Evolutionary conservation across 2,113 vertebrate genomes (phyloP).

Genomic region (Vombatus ursinus): DNA sequence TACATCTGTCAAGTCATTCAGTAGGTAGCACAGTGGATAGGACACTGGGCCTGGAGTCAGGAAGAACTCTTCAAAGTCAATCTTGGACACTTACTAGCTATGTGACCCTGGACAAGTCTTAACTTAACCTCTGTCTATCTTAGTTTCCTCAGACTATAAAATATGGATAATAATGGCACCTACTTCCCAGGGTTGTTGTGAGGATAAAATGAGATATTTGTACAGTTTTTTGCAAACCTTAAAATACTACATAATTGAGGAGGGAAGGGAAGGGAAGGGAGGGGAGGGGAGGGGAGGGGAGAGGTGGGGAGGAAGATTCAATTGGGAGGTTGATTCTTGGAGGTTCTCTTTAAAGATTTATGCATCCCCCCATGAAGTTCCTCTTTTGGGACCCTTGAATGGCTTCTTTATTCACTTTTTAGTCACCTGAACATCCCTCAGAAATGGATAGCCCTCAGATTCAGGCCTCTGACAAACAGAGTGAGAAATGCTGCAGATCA

Average conservation of each 20-base stretch:
- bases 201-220: neutral
- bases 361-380: rapidly evolving
- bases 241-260: neutral
- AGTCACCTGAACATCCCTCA: neutral
- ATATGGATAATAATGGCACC: neutral
- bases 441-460: conserved; percentile 19
- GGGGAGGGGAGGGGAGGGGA: no score
- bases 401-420: neutral
- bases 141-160: neutral
- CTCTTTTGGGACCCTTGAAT: neutral
- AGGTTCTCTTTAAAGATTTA: neutral
- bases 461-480: neutral
- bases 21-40: neutral
- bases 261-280: no score
- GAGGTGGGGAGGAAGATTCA: rapidly evolving
- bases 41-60: neutral
- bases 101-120: neutral
- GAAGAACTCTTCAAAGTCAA: neutral
- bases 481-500: neutral
- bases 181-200: neutral
- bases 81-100: neutral
- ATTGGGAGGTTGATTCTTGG: neutral
- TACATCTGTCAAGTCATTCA: neutral
- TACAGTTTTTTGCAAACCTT: neutral
- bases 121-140: neutral